Base-by-base conservation (phyloP, 2,888 invertebrate species). In the Apomyelois bistriatella region DNA sequence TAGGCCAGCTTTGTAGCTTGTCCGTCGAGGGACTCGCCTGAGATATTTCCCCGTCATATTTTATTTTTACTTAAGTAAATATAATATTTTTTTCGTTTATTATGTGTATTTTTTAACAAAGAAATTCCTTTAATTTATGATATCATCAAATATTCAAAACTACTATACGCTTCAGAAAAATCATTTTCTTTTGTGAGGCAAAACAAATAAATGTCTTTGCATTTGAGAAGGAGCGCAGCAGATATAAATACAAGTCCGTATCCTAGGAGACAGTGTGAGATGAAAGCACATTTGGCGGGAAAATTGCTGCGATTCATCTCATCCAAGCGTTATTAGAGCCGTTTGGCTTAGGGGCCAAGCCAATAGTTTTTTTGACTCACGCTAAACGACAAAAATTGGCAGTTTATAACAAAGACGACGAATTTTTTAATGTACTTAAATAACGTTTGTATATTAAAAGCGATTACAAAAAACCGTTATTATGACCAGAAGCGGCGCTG, bases 271-370 rank as follows among this genome's bases (percentile, higher is more conserved):
- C 51, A 42, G 30, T 51, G 51, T n/a, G 36, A 51, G 42, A 51
- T 51, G 51, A 35, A 35, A 50, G 16, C 35, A 32, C 35, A 51
- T 43, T 51, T 51, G 42, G 51, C 1, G 42, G 17, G 16, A 51
- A 41, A 51, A 51, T 50, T 13, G 42, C 35, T 9, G 17, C 42
- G n/a, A 51, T 51, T 51, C 41, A 30, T 51, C 35, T 51, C 32
- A 10, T 40, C 15, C 13, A n/a, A 35, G 16, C 42, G 42, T 41
- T 51, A 41, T 51, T 35, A 36, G 17, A 22, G 22, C 22, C 35
- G n/a, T 22, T 43, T 17, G 30, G 13, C 38, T 49, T 16, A 32
- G 12, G 8, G 16, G 40, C 12, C 35, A 35, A 35, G 30, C 5
- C 22, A 22, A 35, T 10, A 38, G 37, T 38, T 38, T 7, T 38